phyloP scores from a whole-genome alignment of 2,888 invertebrate genomes.

The Ochropleura plecta region DNA sequence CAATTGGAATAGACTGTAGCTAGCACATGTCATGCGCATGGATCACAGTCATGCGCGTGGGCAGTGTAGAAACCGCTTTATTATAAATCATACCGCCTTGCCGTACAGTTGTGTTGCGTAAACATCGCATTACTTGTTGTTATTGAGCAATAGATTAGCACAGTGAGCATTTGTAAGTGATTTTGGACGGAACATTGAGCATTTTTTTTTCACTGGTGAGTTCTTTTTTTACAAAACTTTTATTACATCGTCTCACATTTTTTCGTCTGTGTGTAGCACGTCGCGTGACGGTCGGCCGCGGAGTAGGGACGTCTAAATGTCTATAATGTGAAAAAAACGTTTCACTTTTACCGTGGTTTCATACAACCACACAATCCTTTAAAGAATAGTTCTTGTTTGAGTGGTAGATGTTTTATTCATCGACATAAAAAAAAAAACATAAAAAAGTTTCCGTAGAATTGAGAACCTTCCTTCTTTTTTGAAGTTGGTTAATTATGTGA shows the following conservation, averaged over 20 bases:
- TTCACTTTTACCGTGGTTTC: too few species aligned
- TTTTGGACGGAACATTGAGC: neutral
- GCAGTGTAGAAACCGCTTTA: conserved; percentile 56
- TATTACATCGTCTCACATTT: too few species aligned
- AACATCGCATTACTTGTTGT: conserved; percentile 19
- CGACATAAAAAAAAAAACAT: too few species aligned
- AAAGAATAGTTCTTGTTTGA: neutral
- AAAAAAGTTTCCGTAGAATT: too few species aligned
- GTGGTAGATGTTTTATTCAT: neutral
- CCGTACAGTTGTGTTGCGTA: conserved; percentile 41
- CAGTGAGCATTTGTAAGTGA: conserved; percentile 15
- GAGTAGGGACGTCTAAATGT: too few species aligned
- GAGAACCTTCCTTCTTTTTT: too few species aligned
- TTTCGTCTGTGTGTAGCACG: too few species aligned
- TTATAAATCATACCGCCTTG: conserved; percentile 51
- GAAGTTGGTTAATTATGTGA: neutral
- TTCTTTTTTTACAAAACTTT: too few species aligned
- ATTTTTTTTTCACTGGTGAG: conserved; percentile 8
- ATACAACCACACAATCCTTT: too few species aligned
- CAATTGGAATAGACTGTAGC: conserved; percentile 23
- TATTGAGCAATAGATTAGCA: conserved; percentile 23
- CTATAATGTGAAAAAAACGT: too few species aligned
- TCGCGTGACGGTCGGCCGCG: too few species aligned
- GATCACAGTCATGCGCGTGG: conserved; percentile 27
- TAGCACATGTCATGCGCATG: conserved; percentile 10